Conservation (phyloP, 1,140 invertebrate species). For the Wiebesia pumilae region DNA sequence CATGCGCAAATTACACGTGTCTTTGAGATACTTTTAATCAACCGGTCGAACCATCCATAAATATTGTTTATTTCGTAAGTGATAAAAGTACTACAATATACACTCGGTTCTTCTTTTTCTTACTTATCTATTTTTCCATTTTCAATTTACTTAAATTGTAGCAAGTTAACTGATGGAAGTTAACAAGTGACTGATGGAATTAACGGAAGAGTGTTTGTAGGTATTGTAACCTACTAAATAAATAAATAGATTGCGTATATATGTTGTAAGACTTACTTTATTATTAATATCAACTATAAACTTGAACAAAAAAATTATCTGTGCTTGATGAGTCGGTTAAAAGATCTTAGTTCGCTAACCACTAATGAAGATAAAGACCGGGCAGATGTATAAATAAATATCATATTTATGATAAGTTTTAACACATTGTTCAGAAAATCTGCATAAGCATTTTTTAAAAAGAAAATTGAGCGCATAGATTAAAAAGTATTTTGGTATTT, state of each 20-base stretch:
- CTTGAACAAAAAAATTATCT: background rate
- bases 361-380: background rate
- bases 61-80: conserved; percentile 36
- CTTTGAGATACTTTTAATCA: conserved; percentile 1
- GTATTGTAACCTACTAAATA: conserved; percentile 5
- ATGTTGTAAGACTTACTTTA: background rate
- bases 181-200: background rate
- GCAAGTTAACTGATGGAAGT: background rate
- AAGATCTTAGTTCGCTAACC: background rate
- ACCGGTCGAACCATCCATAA: conserved; percentile 31
- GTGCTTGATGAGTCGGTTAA: background rate
- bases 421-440: background rate
- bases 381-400: background rate
- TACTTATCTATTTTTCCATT: conserved; percentile 28
- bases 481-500: background rate
- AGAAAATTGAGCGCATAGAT: background rate
- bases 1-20: background rate
- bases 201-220: conserved; percentile 17
- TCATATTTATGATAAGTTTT: conserved; percentile 9
- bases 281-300: background rate
- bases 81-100: conserved; percentile 29
- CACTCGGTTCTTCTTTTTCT: background rate
- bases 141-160: conserved; percentile 23
- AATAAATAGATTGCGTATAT: conserved; percentile 12
- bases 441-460: background rate